Evolutionary conservation across 2,113 vertebrate genomes (phyloP).

Genomic region (Bubo bubo): DNA sequence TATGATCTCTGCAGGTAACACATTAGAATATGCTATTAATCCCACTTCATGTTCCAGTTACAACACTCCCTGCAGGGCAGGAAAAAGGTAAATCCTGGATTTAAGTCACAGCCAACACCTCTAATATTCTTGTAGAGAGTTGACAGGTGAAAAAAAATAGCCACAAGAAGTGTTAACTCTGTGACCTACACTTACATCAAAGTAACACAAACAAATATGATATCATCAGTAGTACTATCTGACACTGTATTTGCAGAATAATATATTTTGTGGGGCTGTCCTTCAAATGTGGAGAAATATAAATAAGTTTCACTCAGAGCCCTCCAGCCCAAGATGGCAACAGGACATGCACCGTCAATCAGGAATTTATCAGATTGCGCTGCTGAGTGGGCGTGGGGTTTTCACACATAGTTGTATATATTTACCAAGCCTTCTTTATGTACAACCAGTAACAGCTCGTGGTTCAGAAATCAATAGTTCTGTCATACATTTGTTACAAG

Average conservation of each 20-base stretch:
- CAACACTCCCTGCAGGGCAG: background rate
- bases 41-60: background rate
- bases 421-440: background rate
- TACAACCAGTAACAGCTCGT: background rate
- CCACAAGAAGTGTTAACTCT: background rate
- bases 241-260: background rate
- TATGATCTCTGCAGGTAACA: background rate
- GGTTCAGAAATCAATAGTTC: background rate
- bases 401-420: background rate
- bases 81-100: background rate
- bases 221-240: background rate
- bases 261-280: background rate
- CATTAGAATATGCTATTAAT: slow-evolving; percentile 17
- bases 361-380: background rate
- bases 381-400: background rate
- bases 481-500: background rate
- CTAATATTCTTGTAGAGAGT: background rate
- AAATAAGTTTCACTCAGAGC: background rate
- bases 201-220: background rate
- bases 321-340: background rate
- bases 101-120: background rate
- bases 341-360: background rate
- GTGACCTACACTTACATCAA: background rate
- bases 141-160: background rate
- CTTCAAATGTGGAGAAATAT: background rate